These are phyloP conservation scores for Anser cygnoides DNA, from an alignment of 2,113 vertebrate species.

Conservation along the genomic window DNA sequence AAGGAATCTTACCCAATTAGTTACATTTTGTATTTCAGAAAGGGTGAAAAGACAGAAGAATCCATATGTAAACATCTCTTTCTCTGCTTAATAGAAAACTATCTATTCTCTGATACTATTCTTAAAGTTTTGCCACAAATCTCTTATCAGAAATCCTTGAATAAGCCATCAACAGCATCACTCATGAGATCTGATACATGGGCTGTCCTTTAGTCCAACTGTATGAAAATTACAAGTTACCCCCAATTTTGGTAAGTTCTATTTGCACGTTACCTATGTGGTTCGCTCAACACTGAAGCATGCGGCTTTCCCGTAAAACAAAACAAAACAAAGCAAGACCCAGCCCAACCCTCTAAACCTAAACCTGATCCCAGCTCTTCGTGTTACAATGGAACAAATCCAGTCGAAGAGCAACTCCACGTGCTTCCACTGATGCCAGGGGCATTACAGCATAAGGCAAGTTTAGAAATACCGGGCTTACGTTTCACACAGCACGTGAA, in stretches of 20 bases:
- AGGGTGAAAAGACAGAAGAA: background rate
- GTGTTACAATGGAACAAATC: background rate
- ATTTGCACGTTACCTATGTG: background rate
- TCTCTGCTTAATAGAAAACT: background rate
- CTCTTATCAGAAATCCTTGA: background rate
- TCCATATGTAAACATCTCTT: background rate
- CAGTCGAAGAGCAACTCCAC: background rate
- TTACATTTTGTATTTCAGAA: accelerated
- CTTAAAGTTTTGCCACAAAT: background rate
- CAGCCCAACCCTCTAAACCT: too few relatives aligned
- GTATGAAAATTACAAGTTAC: background rate
- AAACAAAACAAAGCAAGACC: background rate
- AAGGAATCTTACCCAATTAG: background rate
- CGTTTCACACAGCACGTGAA: background rate
- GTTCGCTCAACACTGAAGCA: background rate
- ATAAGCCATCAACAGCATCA: background rate
- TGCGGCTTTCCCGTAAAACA: background rate
- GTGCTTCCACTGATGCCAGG: background rate
- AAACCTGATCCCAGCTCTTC: background rate
- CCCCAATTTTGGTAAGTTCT: background rate
- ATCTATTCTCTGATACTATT: background rate
- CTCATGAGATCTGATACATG: background rate
- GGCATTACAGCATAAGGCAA: background rate
- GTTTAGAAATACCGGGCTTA: background rate
- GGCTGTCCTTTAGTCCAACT: background rate